Evolutionary conservation across 2,797 vertebrate genomes (phyloP), one percentile per base, ranked within the genome.

Genomic region (Hylomyscus alleni): DNA sequence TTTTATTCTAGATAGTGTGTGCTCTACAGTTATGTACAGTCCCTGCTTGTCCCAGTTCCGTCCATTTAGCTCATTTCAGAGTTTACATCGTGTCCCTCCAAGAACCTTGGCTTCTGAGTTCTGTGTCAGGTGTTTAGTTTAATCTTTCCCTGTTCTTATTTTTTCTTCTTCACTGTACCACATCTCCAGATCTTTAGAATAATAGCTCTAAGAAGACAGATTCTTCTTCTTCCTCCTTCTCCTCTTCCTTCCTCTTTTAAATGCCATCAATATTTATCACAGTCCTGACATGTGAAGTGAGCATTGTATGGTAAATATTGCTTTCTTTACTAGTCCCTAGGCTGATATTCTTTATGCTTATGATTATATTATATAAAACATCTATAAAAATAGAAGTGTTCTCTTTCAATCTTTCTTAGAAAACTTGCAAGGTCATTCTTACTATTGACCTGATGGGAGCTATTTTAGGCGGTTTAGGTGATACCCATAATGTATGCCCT

Each of bases 381-480:
- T 56, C 26, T 82, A 60, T 65, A 60, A 80, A 89, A 93, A 50
- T n/a, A 75, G 7, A 60, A 90, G 19, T 58, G 4, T 10, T 78
- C 29, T 80, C 92, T 92, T 50, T 75, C 90, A 92, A 87, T 60
- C 78, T 56, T 93, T 84, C 37, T 13, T 89, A 86, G 78, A 96
- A 62, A 73, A 56, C n/a, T 90, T 89, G 17, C 87, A 92, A 91
- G 40, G 50, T 62, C 7, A 29, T 85, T 85, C 37, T 60, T 81
- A 62, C 24, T 31, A 73, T 50, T 95, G 54, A 82, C 78, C 86
- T 78, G 15, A 89, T 37, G 58, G 80, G 92, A 83, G 78, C 47
- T 34, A 76, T 89, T 92, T 72, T 34, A 89, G 95, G 80, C 82
- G 47, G 50, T 50, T 92, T 96, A 90, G 94, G 69, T 44, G 54